Evolutionary conservation across 2,113 vertebrate genomes (phyloP), one percentile per base, ranked within the genome.

Genomic region (Prunella fulvescens): DNA sequence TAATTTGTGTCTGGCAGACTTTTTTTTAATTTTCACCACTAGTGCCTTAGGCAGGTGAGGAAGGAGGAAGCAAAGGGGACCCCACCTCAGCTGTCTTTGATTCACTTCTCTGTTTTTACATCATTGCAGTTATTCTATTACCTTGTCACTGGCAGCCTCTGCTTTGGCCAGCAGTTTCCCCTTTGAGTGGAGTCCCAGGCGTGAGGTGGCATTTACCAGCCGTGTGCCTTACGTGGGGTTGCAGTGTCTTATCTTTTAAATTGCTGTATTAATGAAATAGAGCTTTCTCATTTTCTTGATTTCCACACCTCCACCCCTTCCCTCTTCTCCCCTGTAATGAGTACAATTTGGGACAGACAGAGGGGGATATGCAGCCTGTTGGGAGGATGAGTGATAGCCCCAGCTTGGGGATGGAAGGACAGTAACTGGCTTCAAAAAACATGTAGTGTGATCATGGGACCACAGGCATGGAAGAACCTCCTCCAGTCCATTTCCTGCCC

Each of bases 221-320:
- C 6, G 0, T 53, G 26, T 77, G n/a, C 66, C 16, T 33, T 51
- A 12, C 0, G 1, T 53, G 67, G 39, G 22, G 29, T 73, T 65
- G 20, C 50, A 24, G 42, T 31, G 39, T 70, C 45, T 40, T 56
- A 1, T 39, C 48, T 81, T 76, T 51, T 53, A 37, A 72, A 61
- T 53, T 51, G 74, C 23, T 76, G 9, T 23, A 9, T 70, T 60
- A 54, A 66, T 83, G 26, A 88, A 69, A 66, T 37, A 8, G 39
- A 86, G 9, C 9, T 64, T 91, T 56, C 56, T 71, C 7, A 23
- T 76, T 81, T 81, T 81, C 57, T 72, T 77, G 18, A 61, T 85
- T 85, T 74, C 44, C 28, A 16, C 7, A 6, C n/a, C 42, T 19
- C 17, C 13, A 22, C 10, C 8, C 5, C 26, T 22, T 58, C 16